Evolutionary conservation across 2,888 invertebrate genomes (phyloP).

Genomic region (Bombyx huttoni): DNA sequence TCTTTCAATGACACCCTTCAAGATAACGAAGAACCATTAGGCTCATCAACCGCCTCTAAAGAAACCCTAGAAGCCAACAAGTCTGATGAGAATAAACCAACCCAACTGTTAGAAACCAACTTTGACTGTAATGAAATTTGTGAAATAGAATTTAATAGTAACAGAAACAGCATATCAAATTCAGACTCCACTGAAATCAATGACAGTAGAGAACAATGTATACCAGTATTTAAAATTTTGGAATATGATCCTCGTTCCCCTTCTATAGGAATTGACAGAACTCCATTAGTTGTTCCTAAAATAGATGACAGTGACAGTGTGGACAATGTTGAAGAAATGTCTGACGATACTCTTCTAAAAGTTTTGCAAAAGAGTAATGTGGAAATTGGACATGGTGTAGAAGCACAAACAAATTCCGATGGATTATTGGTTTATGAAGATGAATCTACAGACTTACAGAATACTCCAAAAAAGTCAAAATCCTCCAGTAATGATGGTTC

Average conservation of each 20-base stretch:
- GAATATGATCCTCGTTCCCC: slow-evolving; percentile 63
- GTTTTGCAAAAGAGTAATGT: slow-evolving; percentile 49
- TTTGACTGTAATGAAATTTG: slow-evolving; percentile 69
- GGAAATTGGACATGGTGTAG: slow-evolving; percentile 33
- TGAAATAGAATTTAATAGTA: slow-evolving; percentile 30
- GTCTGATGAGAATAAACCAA: slow-evolving; percentile 38
- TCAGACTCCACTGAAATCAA: slow-evolving; percentile 8
- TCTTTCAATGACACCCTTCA: slow-evolving; percentile 47
- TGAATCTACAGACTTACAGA: slow-evolving; percentile 31
- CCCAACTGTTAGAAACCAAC: slow-evolving; percentile 72
- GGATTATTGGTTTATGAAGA: slow-evolving; percentile 75
- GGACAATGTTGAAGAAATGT: slow-evolving; percentile 60
- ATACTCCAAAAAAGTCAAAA: slow-evolving; percentile 50
- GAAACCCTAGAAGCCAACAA: slow-evolving; percentile 48
- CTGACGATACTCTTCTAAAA: slow-evolving; percentile 58
- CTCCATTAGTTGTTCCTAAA: slow-evolving; percentile 56
- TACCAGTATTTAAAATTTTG: slow-evolving; percentile 35
- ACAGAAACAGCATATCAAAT: slow-evolving; percentile 14
- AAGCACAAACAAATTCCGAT: slow-evolving; percentile 42
- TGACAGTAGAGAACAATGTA: slow-evolving; percentile 11
- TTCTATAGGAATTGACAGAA: slow-evolving; percentile 57
- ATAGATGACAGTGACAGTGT: slow-evolving; percentile 21
- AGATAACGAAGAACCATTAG: slow-evolving; percentile 41
- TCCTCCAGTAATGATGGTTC: slow-evolving; percentile 37
- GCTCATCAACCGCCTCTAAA: slow-evolving; percentile 54